Percentiles rank a stretch among this genome's conserved stretches.
phyloP scores from a whole-genome alignment of 2,797 vertebrate species.

The Neosilurus mollespiculum region DNA sequence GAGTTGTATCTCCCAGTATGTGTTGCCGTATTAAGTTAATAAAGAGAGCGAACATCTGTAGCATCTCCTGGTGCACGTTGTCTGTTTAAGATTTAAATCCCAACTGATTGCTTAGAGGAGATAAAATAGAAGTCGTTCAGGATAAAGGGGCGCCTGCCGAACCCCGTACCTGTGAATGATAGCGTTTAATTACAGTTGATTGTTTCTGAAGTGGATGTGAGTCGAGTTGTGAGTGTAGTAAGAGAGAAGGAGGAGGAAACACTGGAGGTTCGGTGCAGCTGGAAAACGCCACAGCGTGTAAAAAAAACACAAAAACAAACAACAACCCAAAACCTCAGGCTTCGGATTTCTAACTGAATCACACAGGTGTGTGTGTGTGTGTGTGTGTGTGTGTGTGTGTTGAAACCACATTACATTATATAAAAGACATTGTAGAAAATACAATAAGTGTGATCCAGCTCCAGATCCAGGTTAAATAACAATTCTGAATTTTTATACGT shows the following conservation, averaged over 20 bases:
- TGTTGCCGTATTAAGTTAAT: too few species aligned
- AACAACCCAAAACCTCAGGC: slow-evolving; percentile 69
- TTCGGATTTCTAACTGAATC: slow-evolving; percentile 72
- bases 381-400: neutral
- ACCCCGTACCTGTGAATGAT: too few species aligned
- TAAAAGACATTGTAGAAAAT: neutral
- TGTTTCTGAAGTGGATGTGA: neutral
- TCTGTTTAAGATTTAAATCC: too few species aligned
- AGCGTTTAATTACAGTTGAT: neutral
- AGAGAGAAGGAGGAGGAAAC: neutral
- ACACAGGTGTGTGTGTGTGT: slow-evolving; percentile 64
- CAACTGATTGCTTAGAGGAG: too few species aligned
- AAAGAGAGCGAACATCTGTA: too few species aligned
- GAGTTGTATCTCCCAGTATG: too few species aligned
- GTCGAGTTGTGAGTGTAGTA: neutral
- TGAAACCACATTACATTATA: neutral
- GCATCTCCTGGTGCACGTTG: too few species aligned
- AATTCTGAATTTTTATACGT: too few species aligned
- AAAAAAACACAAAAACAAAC: slow-evolving; percentile 43
- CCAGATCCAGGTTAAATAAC: neutral
- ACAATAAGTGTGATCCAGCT: neutral
- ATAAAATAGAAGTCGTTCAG: too few species aligned
- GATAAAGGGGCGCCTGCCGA: too few species aligned
- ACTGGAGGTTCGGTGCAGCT: slow-evolving; percentile 59
- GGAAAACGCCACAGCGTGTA: slow-evolving; percentile 41